phyloP scores from a whole-genome alignment of 2,113 vertebrate species.

The Siniperca knerii region DNA sequence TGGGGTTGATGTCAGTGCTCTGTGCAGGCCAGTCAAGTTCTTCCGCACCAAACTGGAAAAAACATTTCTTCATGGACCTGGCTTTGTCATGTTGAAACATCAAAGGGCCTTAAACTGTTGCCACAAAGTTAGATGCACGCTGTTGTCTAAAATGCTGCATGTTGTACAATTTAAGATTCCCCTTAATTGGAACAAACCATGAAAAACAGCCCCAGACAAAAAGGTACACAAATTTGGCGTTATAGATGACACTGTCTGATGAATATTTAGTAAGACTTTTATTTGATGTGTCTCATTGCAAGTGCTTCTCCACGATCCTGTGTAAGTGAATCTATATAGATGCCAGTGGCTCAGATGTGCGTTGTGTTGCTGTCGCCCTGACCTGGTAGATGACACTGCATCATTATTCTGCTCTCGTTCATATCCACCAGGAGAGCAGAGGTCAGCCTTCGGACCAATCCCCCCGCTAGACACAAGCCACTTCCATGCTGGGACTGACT shows the following conservation, averaged over 20 bases:
- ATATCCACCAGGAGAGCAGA: constrained; percentile 24
- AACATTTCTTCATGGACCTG: neutral
- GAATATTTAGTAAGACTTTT: neutral
- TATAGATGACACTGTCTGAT: neutral
- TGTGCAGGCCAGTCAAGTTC: no score
- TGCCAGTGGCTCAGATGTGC: neutral
- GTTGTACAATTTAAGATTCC: neutral
- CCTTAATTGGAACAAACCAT: neutral
- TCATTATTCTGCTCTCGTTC: constrained; percentile 52
- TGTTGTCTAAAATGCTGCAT: neutral
- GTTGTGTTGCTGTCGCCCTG: constrained; percentile 32
- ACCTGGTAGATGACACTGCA: constrained; percentile 51
- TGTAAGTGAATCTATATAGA: neutral
- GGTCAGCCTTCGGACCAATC: constrained; percentile 20
- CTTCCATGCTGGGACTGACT: constrained; percentile 14
- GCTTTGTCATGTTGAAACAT: neutral
- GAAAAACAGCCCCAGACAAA: neutral
- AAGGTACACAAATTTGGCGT: neutral
- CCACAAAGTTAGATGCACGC: neutral
- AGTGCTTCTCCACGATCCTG: neutral
- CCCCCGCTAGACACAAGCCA: neutral
- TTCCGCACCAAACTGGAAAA: no score
- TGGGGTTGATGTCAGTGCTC: neutral
- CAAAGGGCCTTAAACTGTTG: neutral
- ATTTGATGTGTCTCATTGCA: neutral